Conservation (phyloP, 37 sponge, comb jelly and placozoan species). For the Mnemiopsis leidyi region DNA sequence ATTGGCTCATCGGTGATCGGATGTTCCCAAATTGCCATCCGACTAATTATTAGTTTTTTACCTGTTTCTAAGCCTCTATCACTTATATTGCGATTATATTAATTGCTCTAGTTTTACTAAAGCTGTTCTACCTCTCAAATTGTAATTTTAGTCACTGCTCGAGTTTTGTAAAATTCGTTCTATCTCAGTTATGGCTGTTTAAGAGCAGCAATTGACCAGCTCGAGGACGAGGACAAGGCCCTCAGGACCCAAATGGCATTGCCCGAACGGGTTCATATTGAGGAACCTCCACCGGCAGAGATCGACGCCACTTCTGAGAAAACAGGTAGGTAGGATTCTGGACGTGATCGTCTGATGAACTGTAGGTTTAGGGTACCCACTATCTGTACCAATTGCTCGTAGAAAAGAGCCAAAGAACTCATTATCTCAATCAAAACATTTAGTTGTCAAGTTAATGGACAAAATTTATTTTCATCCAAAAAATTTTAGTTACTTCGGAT, state of each 20-base stretch:
- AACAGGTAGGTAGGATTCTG: constrained; percentile 58
- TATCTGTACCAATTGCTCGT: too few relatives aligned
- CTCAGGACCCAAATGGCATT: background rate
- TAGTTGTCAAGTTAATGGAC: too few relatives aligned
- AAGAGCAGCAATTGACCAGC: constrained; percentile 7
- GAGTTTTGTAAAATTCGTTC: background rate
- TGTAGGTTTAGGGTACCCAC: too few relatives aligned
- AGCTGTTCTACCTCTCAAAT: background rate
- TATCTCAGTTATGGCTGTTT: constrained; percentile 30
- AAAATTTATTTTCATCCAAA: background rate
- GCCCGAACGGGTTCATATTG: constrained; percentile 15
- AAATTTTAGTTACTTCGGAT: background rate
- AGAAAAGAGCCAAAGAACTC: too few relatives aligned
- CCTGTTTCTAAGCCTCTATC: too few relatives aligned
- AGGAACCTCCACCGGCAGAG: constrained; percentile 38
- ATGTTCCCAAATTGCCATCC: too few relatives aligned
- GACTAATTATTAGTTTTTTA: too few relatives aligned
- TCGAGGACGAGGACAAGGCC: background rate
- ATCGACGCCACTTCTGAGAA: constrained; percentile 32
- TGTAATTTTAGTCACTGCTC: background rate
- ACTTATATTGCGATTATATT: too few relatives aligned
- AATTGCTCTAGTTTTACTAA: too few relatives aligned
- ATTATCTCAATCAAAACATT: too few relatives aligned
- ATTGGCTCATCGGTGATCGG: too few relatives aligned
- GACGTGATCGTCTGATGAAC: too few relatives aligned